A percentile compares a stretch with the other conserved stretches of the same genome.
Evolutionary conservation across 2,888 invertebrate species (phyloP).

Genomic region (Nephrocerus scutellatus): DNA sequence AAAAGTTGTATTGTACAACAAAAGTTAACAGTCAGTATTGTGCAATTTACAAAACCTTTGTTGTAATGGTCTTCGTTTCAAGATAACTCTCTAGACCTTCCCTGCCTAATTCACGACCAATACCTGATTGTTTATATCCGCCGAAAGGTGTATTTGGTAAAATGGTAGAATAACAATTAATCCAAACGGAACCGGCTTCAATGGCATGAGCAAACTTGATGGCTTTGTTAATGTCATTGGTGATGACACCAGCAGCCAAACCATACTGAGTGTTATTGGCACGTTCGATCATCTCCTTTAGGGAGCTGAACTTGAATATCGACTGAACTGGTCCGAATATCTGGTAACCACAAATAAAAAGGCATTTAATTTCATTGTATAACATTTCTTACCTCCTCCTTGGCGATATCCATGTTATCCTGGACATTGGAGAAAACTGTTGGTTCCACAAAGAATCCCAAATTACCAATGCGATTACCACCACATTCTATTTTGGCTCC

Average conservation of each 20-base stretch:
- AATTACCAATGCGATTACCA: constrained; percentile 60
- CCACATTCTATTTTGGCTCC: constrained; percentile 75
- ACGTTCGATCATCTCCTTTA: constrained; percentile 71
- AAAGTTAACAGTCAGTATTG: no score
- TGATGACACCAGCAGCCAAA: constrained; percentile 75
- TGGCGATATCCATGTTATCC: constrained; percentile 69
- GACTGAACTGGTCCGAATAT: constrained; percentile 88
- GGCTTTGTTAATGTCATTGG: constrained; percentile 71
- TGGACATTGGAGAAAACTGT: constrained; percentile 71
- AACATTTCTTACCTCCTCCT: constrained; percentile 61
- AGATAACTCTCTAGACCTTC: constrained; percentile 71
- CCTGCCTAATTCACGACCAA: constrained; percentile 76
- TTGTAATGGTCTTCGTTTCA: constrained; percentile 69
- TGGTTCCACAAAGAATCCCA: constrained; percentile 70
- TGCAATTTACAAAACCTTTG: constrained; percentile 45
- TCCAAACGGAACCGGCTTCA: constrained; percentile 76
- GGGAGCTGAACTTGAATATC: constrained; percentile 67
- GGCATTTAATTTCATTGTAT: constrained; percentile 15
- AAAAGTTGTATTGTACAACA: no score
- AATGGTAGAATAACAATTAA: constrained; percentile 48
- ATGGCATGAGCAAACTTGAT: constrained; percentile 66
- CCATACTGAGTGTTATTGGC: constrained; percentile 77
- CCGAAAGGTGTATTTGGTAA: constrained; percentile 74
- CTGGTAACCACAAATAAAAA: no score
- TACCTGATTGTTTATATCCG: constrained; percentile 80